phyloP scores from a whole-genome alignment of 2,888 invertebrate genomes.

The Coenonympha glycerion region DNA sequence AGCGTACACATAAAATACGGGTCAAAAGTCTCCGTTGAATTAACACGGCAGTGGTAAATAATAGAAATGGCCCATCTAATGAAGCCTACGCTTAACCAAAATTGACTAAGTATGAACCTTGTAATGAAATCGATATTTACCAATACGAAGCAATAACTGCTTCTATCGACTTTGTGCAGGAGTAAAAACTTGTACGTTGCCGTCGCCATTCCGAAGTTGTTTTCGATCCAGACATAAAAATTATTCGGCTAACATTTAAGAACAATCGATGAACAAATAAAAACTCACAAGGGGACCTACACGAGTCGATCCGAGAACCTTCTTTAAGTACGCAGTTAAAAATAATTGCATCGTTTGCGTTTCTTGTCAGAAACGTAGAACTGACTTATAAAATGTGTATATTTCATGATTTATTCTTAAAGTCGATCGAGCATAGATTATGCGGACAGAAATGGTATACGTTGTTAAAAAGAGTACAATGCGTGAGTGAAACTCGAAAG shows the following conservation, averaged over 20 bases:
- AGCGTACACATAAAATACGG: conserved; percentile 35
- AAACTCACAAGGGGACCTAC: conserved; percentile 10
- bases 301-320: conserved; percentile 6
- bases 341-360: conserved; percentile 14
- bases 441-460: conserved; percentile 23
- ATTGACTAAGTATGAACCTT: neutral
- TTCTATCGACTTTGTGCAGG: neutral
- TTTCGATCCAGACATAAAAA: conserved; percentile 11
- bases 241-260: conserved; percentile 12
- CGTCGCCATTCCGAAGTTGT: conserved; percentile 7
- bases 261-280: conserved; percentile 12
- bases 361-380: conserved; percentile 14
- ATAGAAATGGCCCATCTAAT: conserved; percentile 1
- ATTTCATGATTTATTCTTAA: conserved; percentile 8
- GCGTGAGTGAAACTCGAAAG: conserved; percentile 60
- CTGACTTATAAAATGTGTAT: neutral
- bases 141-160: neutral
- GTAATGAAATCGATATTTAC: conserved; percentile 1
- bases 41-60: conserved; percentile 5
- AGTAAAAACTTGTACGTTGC: conserved; percentile 6
- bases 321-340: conserved; percentile 12
- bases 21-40: conserved; percentile 31
- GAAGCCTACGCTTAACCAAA: neutral
- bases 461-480: conserved; percentile 31
- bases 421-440: conserved; percentile 21